Conservation (phyloP, 1,140 invertebrate species). For the Drosophila aff. region DNA sequence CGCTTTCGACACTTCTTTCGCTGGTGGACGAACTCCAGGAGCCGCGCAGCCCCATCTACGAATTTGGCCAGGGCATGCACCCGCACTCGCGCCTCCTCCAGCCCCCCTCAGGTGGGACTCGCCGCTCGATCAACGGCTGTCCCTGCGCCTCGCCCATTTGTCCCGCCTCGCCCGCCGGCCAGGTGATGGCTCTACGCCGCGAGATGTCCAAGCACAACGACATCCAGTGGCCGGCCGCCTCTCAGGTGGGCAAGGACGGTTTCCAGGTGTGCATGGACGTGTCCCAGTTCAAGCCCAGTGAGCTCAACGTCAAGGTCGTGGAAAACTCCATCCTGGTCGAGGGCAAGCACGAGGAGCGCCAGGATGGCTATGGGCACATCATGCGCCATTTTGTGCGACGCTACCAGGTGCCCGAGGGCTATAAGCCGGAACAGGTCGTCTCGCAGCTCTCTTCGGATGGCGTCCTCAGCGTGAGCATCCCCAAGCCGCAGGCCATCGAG, state of each 20-base stretch:
- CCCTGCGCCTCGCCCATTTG: constrained; percentile 61
- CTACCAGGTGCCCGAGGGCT: constrained; percentile 89
- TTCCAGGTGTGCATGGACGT: constrained; percentile 89
- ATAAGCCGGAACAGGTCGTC: constrained; percentile 88
- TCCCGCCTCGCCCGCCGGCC: constrained; percentile 49
- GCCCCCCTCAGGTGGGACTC: neutral
- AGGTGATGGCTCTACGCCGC: constrained; percentile 52
- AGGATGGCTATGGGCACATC: constrained; percentile 87
- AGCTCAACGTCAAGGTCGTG: constrained; percentile 90
- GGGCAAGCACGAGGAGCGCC: constrained; percentile 89
- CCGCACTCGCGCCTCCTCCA: constrained; percentile 52
- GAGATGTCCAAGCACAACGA: constrained; percentile 41
- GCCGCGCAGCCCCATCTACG: constrained; percentile 53
- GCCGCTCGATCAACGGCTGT: constrained; percentile 43
- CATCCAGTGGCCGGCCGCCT: constrained; percentile 36
- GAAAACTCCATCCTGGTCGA: constrained; percentile 89
- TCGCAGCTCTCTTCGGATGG: constrained; percentile 91
- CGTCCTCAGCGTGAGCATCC: constrained; percentile 89
- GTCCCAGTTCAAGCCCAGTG: constrained; percentile 90
- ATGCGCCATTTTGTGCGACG: constrained; percentile 89
- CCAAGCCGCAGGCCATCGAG: constrained; percentile 84
- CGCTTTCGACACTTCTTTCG: constrained; percentile 61
- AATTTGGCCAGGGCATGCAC: constrained; percentile 60
- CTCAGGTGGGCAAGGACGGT: constrained; percentile 69
- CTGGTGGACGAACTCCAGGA: constrained; percentile 65